Evolutionary conservation across 2,113 vertebrate species (phyloP), one percentile per base, ranked within the genome.

Genomic region (Eurypyga helias): DNA sequence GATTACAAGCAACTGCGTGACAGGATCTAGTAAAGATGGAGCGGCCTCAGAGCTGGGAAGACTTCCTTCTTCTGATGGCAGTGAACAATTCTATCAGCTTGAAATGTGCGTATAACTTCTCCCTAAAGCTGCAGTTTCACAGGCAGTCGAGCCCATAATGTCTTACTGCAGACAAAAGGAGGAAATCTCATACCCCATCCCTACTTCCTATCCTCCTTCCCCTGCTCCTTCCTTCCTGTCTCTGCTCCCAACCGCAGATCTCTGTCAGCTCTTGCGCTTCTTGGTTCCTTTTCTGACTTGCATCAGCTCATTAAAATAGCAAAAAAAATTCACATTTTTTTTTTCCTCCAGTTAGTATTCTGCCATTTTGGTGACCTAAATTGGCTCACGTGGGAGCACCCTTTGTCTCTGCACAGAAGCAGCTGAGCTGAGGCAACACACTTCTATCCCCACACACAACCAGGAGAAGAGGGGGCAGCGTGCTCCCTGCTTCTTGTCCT

Each of bases 311-410:
- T 6, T 48, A 34, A 79, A 75, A 62, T 2, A 62, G 23, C n/a
- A n/a, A n/a, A n/a, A n/a, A n/a, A n/a, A n/a, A 0, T 1, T 70
- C 2, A 33, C 16, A 4, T 54, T 54, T 45, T 75, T 71, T 72
- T 51, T 26, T 1, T 7, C 10, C 45, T 16, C 45, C 5, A 12
- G 4, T 75, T 75, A 36, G 31, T 70, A 84, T 66, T 65, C 29
- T 49, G 9, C 8, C 18, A 3, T 25, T 90, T 67, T 60, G 24
- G 7, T 90, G 20, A 33, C 10, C 65, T 86, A 66, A 38, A 16
- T 16, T 34, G 31, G 19, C 23, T 80, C 25, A 15, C 55, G 33
- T 10, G 46, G 49, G 45, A 55, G 21, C 17, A 69, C 19, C 5
- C n/a, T 73, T 77, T 57, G 23, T 15, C 29, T 66, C 54, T 84